Base-by-base conservation (phyloP, 1,140 invertebrate genomes). In the Telenomus remus region DNA sequence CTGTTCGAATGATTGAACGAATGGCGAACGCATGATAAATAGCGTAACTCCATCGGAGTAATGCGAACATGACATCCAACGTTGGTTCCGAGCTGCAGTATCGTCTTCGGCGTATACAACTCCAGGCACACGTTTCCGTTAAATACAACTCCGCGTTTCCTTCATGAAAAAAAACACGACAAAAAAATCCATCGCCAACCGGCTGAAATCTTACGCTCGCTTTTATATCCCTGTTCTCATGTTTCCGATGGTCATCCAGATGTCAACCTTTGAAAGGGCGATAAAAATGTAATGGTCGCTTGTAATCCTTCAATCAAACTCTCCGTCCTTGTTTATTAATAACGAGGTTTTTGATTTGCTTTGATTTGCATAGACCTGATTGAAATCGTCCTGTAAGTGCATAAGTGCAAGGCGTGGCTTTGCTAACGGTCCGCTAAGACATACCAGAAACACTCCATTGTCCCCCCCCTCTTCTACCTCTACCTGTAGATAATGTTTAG, bases 231-330 rank as follows among this genome's bases (percentile, higher is more conserved):
- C 14, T 13, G 27, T 55, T 59, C 63, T 64, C 71, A 54, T 68
- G 47, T 74, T 74, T 63, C 59, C 16, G 37, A 64, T 76, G 68
- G 50, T 75, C 51, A 63, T 55, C 64, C 54, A 72, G 68, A 77
- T 75, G 65, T 56, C 47, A 51, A 34, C 35, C 19, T n/a, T n/a
- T n/a, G n/a, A n/a, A n/a, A n/a, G 19, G 2, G 19, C 19, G 19
- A 27, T 6, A 27, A 27, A 27, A 27, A 27, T 27, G 1, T 27
- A n/a, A n/a, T 27, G 19, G 2, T 6, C 19, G 19, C 19, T 1
- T 27, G 19, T 27, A 27, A 27, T 27, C 19, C 19, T 27, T 27
- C 19, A 27, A 27, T 27, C 19, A 27, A 27, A 27, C 6, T 27
- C 6, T 1, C 19, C 19, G 19, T 6, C 2, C 19, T 6, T 3